Percentiles rank a stretch among this genome's conserved stretches.
Conservation (phyloP, 2,888 invertebrate species). For the Agonopterix arenella region DNA sequence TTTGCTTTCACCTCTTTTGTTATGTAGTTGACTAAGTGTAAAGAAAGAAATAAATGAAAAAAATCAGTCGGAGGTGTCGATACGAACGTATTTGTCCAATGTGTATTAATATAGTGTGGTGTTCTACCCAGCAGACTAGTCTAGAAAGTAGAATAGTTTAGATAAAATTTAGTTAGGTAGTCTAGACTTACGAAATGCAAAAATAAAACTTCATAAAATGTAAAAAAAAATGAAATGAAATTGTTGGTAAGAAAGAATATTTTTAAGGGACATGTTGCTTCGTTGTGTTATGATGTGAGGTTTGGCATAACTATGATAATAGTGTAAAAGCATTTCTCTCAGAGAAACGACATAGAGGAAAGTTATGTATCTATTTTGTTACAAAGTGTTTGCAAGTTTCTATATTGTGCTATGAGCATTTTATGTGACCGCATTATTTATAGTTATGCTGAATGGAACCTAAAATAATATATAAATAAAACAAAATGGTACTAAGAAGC, state of each 20-base stretch:
- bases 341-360: conserved; percentile 66
- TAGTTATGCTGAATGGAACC: conserved; percentile 76
- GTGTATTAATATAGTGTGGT: conserved; percentile 75
- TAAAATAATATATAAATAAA: conserved; percentile 75
- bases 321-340: conserved; percentile 66
- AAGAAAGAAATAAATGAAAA: conserved; percentile 68
- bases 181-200: conserved; percentile 78
- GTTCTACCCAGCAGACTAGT: conserved; percentile 76
- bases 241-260: conserved; percentile 80
- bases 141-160: conserved; percentile 77
- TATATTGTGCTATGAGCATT: conserved; percentile 77
- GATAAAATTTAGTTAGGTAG: conserved; percentile 76
- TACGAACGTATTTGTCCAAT: conserved; percentile 75
- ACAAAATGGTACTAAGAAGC: conserved; percentile 76
- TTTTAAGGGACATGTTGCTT: conserved; percentile 79
- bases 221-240: conserved; percentile 77
- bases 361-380: conserved; percentile 77
- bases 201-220: conserved; percentile 75
- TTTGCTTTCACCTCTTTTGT: conserved; percentile 76
- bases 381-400: conserved; percentile 77
- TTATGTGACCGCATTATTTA: conserved; percentile 75
- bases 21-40: conserved; percentile 75
- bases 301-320: conserved; percentile 77
- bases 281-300: conserved; percentile 72
- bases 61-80: conserved; percentile 61